phyloP scores from a whole-genome alignment of 2,113 vertebrate genomes.

The Corydoras sp. region DNA sequence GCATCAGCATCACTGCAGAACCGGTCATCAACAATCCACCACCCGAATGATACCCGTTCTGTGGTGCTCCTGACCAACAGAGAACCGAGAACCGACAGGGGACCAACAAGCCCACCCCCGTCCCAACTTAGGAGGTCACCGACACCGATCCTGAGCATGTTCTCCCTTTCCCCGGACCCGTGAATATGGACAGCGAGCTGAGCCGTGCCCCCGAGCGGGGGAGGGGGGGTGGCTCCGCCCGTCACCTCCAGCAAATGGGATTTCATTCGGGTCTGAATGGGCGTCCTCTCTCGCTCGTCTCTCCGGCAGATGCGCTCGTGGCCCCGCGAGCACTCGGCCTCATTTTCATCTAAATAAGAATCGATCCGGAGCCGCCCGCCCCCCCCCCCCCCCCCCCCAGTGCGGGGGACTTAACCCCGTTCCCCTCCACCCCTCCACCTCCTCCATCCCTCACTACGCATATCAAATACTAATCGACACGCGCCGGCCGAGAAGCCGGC shows the following conservation, averaged over 20 bases:
- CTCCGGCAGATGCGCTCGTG: slow-evolving; percentile 66
- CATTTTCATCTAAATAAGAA: slow-evolving; percentile 82
- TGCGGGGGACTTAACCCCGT: slow-evolving; percentile 62
- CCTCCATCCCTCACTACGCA: slow-evolving; percentile 47
- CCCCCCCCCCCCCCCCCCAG: slow-evolving; percentile 63
- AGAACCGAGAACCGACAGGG: no score
- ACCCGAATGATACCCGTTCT: no score
- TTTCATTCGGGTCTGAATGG: slow-evolving; percentile 45
- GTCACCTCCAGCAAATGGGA: slow-evolving; percentile 21
- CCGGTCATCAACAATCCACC: no score
- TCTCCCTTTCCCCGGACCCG: neutral
- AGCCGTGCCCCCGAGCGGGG: slow-evolving; percentile 18
- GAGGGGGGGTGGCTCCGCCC: slow-evolving; percentile 21
- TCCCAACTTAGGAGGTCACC: no score
- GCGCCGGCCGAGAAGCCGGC: neutral
- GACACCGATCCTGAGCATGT: neutral
- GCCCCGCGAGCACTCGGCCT: slow-evolving; percentile 66
- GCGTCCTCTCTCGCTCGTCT: slow-evolving; percentile 59
- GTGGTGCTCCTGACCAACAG: no score
- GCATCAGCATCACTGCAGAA: no score
- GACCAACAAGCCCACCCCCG: no score
- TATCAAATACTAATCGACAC: slow-evolving; percentile 37
- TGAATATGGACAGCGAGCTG: neutral
- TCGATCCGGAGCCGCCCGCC: slow-evolving; percentile 69
- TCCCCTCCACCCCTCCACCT: slow-evolving; percentile 53